Percentiles rank a stretch among this genome's conserved stretches.
Evolutionary conservation across 2,888 invertebrate species (phyloP).

Genomic region (Synanthedon formicaeformis): DNA sequence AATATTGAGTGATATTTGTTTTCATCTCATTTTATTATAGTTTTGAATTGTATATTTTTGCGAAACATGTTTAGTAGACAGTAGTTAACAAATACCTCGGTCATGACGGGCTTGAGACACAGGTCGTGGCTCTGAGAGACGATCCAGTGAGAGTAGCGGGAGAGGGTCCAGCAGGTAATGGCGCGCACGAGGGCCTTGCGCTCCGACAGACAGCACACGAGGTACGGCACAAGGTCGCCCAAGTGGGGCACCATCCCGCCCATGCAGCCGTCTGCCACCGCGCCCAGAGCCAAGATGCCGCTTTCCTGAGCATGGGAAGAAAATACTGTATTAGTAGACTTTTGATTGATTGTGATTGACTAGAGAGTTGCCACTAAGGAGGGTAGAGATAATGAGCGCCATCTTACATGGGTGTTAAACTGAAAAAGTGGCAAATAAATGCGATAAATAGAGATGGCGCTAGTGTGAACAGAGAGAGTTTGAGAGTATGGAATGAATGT

Average conservation of each 20-base stretch:
- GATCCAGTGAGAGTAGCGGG: conserved; percentile 98
- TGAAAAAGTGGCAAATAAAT: too few relatives aligned
- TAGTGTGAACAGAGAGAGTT: too few relatives aligned
- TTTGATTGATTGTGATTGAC: too few relatives aligned
- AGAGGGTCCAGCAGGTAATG: conserved; percentile 99
- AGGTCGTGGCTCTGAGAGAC: conserved; percentile 94
- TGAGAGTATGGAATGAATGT: too few relatives aligned
- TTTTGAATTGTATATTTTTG: too few relatives aligned
- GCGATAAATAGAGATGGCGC: too few relatives aligned
- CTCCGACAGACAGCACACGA: conserved; percentile 92
- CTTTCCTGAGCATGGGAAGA: conserved; percentile 71
- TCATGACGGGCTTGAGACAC: conserved; percentile 95
- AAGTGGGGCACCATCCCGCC: conserved; percentile 96
- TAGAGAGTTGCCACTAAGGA: too few relatives aligned
- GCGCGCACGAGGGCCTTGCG: conserved; percentile 97
- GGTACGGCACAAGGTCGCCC: conserved; percentile 94
- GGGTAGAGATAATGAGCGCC: too few relatives aligned
- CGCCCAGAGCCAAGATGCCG: conserved; percentile 93
- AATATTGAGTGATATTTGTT: too few relatives aligned
- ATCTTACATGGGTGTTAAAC: too few relatives aligned
- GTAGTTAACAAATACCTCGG: conserved; percentile 72
- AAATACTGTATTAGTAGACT: too few relatives aligned
- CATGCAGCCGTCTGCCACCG: conserved; percentile 94
- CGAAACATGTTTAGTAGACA: not conserved
- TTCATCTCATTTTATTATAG: too few relatives aligned